phyloP scores from a whole-genome alignment of 2,797 vertebrate species.

The Pelobates cultripes region DNA sequence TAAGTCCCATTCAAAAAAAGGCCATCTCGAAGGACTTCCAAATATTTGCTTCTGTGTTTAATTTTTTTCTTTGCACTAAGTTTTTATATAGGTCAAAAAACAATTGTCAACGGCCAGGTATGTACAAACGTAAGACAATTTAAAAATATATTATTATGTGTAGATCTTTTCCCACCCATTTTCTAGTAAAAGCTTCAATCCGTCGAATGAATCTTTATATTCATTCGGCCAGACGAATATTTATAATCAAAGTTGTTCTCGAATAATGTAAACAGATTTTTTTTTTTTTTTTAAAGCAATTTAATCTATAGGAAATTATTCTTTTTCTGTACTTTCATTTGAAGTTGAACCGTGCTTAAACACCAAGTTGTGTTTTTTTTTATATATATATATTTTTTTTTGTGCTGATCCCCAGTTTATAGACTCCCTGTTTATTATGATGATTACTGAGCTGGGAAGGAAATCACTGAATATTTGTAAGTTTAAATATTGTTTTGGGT shows the following conservation, averaged over 20 bases:
- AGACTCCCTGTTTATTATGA: conserved; percentile 73
- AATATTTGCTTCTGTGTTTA: background rate
- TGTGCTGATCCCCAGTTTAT: conserved; percentile 78
- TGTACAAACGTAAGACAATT: too few relatives aligned
- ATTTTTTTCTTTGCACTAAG: too few relatives aligned
- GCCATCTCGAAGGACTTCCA: background rate
- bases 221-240: conserved; percentile 45
- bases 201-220: conserved; percentile 4
- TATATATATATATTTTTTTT: conserved; percentile 62
- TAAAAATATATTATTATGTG: too few relatives aligned
- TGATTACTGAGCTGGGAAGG: conserved; percentile 70
- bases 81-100: too few relatives aligned
- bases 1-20: background rate
- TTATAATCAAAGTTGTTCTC: conserved; percentile 48
- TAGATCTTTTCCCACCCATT: background rate
- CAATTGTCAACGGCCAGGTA: too few relatives aligned
- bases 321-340: conserved; percentile 74
- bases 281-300: conserved; percentile 71
- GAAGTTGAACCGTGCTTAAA: conserved; percentile 72
- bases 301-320: conserved; percentile 71
- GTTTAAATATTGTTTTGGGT: conserved; percentile 70
- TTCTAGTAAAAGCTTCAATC: background rate
- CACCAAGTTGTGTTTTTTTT: conserved; percentile 59
- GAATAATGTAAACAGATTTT: conserved; percentile 55
- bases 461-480: conserved; percentile 75